Evolutionary conservation across 2,888 invertebrate species (phyloP).

Genomic region (Agrotis exclamationis): DNA sequence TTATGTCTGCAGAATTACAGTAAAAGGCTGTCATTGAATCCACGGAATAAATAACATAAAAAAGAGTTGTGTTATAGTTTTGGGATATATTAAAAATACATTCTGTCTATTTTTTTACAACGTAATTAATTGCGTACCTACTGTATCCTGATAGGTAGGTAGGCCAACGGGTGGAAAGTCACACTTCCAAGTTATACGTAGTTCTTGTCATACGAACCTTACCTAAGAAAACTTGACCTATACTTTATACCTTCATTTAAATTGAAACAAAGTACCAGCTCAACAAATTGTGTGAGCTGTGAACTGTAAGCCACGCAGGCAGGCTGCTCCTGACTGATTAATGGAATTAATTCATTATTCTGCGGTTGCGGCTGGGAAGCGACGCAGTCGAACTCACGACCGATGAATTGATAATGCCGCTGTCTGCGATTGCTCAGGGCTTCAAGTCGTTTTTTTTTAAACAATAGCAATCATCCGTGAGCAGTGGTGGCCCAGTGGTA

Average conservation of each 20-base stretch:
- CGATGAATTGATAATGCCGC: slow-evolving; percentile 69
- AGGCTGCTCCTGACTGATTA: slow-evolving; percentile 70
- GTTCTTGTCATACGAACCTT: not conserved
- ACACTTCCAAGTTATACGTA: not conserved
- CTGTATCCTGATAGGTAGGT: not conserved
- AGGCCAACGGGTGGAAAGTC: not conserved
- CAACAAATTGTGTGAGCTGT: slow-evolving; percentile 49
- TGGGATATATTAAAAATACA: not conserved
- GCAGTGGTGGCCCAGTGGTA: too few species aligned
- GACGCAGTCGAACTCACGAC: slow-evolving; percentile 74
- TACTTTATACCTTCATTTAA: slow-evolving; percentile 15
- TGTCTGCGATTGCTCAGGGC: slow-evolving; percentile 59
- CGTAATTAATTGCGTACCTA: not conserved
- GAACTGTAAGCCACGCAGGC: slow-evolving; percentile 58
- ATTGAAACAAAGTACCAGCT: slow-evolving; percentile 34
- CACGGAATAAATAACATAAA: too few species aligned
- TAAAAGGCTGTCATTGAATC: too few species aligned
- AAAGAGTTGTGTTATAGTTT: too few species aligned
- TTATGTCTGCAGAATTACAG: too few species aligned
- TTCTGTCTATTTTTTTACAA: too few species aligned
- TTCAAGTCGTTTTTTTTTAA: slow-evolving; percentile 49
- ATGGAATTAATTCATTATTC: slow-evolving; percentile 77
- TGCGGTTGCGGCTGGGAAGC: slow-evolving; percentile 81
- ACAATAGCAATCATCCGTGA: not conserved
- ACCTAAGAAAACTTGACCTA: not conserved